Evolutionary conservation across 1,140 invertebrate genomes (phyloP).

Genomic region (Mya arenaria): DNA sequence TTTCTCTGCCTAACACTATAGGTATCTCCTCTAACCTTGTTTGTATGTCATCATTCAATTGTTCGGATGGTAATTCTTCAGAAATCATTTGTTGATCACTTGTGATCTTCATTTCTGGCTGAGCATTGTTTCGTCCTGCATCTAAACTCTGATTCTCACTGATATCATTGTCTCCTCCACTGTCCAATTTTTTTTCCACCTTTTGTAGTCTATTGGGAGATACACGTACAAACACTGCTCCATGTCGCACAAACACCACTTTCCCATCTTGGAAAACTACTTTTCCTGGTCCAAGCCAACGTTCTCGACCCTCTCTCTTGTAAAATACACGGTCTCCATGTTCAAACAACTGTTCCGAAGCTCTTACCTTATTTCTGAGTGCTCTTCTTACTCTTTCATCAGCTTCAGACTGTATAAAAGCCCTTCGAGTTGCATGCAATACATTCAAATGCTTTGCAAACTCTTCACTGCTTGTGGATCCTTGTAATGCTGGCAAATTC

Average conservation of each 20-base stretch:
- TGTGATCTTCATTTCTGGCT: neutral
- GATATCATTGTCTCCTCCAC: conserved; percentile 5
- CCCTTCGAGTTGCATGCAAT: conserved; percentile 50
- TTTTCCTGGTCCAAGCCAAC: conserved; percentile 51
- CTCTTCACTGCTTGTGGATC: conserved; percentile 46
- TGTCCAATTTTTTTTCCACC: conserved; percentile 31
- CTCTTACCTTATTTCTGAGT: conserved; percentile 54
- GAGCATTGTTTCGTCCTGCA: neutral
- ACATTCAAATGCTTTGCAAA: conserved; percentile 56
- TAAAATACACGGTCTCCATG: conserved; percentile 59
- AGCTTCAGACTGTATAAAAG: conserved; percentile 52
- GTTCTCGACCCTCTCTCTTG: conserved; percentile 49
- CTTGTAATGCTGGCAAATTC: conserved; percentile 45
- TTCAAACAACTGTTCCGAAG: conserved; percentile 53
- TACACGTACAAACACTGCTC: conserved; percentile 57
- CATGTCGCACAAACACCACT: conserved; percentile 59
- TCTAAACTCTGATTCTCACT: neutral
- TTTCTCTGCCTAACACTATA: too few relatives aligned
- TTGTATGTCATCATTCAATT: conserved; percentile 3
- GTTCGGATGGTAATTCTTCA: conserved; percentile 12
- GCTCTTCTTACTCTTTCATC: conserved; percentile 49
- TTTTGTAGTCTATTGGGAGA: conserved; percentile 43
- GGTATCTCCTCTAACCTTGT: conserved; percentile 23
- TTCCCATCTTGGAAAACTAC: conserved; percentile 55
- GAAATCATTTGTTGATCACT: conserved; percentile 4